Percentiles rank a stretch among this genome's conserved stretches.
phyloP scores from a whole-genome alignment of 2,888 invertebrate genomes.

The Apodemia duryi region DNA sequence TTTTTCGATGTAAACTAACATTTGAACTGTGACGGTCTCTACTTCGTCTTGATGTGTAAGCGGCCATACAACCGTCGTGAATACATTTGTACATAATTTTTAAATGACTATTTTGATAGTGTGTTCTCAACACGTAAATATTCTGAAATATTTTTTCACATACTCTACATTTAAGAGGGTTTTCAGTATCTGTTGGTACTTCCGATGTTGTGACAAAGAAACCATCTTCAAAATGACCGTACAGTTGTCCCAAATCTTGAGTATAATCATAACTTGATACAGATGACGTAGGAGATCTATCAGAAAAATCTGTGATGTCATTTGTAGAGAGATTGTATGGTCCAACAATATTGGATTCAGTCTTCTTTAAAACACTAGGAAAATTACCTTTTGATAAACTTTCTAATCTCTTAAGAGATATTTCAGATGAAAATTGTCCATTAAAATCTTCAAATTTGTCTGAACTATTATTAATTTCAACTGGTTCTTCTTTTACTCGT shows the following conservation, averaged over 20 bases:
- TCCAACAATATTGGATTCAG: constrained; percentile 46
- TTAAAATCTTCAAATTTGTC: constrained; percentile 33
- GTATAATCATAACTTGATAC: constrained; percentile 80
- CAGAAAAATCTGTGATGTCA: constrained; percentile 61
- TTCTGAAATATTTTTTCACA: constrained; percentile 97
- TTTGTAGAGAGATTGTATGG: constrained; percentile 62
- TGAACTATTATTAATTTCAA: constrained; percentile 53
- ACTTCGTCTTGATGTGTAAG: constrained; percentile 95
- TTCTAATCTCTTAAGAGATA: constrained; percentile 87
- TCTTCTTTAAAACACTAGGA: constrained; percentile 63
- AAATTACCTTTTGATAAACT: constrained; percentile 89
- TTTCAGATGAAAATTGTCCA: constrained; percentile 75
- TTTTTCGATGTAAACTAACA: constrained; percentile 92
- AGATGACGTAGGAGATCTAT: constrained; percentile 80
- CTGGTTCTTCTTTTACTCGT: constrained; percentile 59
- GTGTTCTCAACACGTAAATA: constrained; percentile 94
- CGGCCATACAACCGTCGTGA: constrained; percentile 96
- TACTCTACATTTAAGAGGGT: constrained; percentile 93
- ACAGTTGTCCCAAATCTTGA: constrained; percentile 82
- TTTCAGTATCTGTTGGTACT: constrained; percentile 94
- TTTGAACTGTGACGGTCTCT: constrained; percentile 96
- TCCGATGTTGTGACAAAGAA: constrained; percentile 86
- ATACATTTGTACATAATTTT: constrained; percentile 97
- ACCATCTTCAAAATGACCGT: constrained; percentile 86
- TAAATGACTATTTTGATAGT: constrained; percentile 96